Evolutionary conservation across 2,113 vertebrate genomes (phyloP).

Genomic region (Dicerorhinus sumatrensis): DNA sequence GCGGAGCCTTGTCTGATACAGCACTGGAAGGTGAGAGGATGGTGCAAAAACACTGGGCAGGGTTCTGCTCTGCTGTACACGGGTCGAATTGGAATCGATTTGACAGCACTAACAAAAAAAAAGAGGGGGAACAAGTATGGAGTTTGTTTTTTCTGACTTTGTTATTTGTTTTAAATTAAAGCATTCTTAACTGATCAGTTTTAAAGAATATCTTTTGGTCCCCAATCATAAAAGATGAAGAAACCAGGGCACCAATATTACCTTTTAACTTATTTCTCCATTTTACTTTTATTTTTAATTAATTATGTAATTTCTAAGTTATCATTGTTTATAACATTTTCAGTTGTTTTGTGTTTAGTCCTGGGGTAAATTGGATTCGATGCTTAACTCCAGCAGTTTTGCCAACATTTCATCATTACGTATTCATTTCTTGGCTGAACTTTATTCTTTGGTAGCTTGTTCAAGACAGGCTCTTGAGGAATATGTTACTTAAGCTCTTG

Average conservation of each 20-base stretch:
- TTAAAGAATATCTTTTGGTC: background rate
- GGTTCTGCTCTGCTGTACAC: no score
- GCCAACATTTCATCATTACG: background rate
- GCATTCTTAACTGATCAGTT: background rate
- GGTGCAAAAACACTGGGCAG: no score
- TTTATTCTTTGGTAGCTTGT: constrained; percentile 1
- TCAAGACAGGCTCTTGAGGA: background rate
- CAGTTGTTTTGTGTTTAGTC: background rate
- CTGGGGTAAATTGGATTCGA: background rate
- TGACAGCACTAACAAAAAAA: no score
- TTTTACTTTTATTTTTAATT: background rate
- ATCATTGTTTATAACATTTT: background rate
- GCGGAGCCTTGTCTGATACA: no score
- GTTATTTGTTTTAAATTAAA: constrained; percentile 1
- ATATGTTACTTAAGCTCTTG: background rate
- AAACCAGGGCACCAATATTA: background rate
- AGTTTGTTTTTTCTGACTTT: background rate
- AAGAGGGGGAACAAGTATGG: background rate
- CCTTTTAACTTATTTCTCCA: background rate
- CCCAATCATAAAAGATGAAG: background rate
- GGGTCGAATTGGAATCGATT: no score
- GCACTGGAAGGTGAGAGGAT: no score
- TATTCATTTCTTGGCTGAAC: background rate
- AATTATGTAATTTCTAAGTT: background rate
- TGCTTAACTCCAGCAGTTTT: background rate